Base-by-base conservation (phyloP, 64 coral and sea anemone genomes). In the Catalaphyllia jardinei region DNA sequence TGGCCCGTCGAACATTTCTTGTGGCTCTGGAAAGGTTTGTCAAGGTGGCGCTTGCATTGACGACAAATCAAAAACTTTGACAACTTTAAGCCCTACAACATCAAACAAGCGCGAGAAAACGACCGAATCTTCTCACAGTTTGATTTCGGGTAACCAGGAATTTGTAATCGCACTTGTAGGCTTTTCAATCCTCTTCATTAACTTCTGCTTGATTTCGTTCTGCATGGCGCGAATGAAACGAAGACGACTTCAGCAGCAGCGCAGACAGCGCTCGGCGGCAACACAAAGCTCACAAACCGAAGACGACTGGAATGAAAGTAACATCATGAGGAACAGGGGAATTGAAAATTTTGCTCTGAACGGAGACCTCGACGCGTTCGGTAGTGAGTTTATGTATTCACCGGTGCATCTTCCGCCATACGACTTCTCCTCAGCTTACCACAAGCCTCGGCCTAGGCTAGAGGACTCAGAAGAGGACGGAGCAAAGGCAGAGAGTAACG, bases 131-230 rank as follows among this genome's bases (percentile, higher is more conserved):
- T 28, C 62, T 14, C 81, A 85, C 35, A 71, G 81, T 85, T 71
- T 85, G 13, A 67, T 85, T 10, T 71, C 62, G 0, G 81, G 81
- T 12, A 85, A 85, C 52, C 63, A 85, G 38, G 81, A 85, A 71
- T 85, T 85, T 14, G 22, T 24, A 6, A 71, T 85, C 38, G 62
- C 63, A 7, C 20, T 85, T 15, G 81, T 85, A 38, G 81, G 81
- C 39, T 85, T 85, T 71, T 85, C 62, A 38, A 35, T 85, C 39
- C 81, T 85, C 10, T 85, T 85, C n/a, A 71, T 85, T 6, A 85
- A 85, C 11, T 71, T 85, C 46, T 85, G 81, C 63, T 71, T 85
- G 38, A 27, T 85, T 8, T 71, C 81, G 12, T 85, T 85, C 33
- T 85, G 81, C 62, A 18, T 49, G 81, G 81, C 33, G 8, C 81